Conservation (phyloP, 2,113 vertebrate species). For the Beaufortia kweichowensis region DNA sequence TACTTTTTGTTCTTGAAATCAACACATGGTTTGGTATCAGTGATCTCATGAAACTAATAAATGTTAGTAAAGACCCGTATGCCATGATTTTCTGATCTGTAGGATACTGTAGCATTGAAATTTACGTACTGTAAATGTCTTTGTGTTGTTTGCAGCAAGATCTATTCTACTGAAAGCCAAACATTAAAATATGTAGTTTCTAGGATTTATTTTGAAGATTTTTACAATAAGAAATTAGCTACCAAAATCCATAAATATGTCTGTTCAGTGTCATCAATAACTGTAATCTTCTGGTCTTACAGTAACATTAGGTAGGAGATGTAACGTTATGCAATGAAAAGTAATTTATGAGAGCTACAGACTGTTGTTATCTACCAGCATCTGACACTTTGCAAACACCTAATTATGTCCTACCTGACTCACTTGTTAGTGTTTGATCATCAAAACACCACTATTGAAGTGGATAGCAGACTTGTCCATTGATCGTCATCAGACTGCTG, state of each 20-base stretch:
- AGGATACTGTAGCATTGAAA: no score
- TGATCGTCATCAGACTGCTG: conserved; percentile 11
- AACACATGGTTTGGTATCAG: no score
- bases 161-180: no score
- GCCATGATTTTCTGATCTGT: no score
- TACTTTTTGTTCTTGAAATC: no score
- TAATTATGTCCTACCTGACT: conserved; percentile 34
- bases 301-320: no score
- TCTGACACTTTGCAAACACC: conserved; percentile 44
- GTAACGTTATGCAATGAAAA: conserved; percentile 11
- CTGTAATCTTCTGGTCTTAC: no score
- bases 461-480: conserved; percentile 27
- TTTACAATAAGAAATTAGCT: background rate
- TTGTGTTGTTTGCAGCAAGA: no score
- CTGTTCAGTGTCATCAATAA: no score
- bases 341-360: conserved; percentile 24
- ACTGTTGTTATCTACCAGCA: conserved; percentile 30
- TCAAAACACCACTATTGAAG: conserved; percentile 35
- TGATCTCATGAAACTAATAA: no score
- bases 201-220: background rate
- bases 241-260: background rate
- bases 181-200: background rate
- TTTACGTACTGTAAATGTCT: no score
- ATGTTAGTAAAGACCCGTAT: no score
- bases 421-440: conserved; percentile 45